These are phyloP conservation scores for Nephrotoma flavescens DNA, from an alignment of 2,888 invertebrate genomes.

Conservation along the genomic window DNA sequence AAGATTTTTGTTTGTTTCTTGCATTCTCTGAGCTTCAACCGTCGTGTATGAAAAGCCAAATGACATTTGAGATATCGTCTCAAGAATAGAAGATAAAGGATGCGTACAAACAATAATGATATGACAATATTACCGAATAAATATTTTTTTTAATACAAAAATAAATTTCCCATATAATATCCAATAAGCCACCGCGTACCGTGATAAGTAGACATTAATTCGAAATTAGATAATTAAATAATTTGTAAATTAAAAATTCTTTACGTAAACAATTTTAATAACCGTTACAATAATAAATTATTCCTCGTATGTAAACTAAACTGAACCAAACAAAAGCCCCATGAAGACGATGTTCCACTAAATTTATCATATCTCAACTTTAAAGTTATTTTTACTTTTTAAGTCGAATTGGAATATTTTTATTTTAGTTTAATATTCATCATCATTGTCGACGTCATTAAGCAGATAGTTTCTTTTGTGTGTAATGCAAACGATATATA, in stretches of 20 bases:
- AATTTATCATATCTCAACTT: neutral
- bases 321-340: neutral
- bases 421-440: neutral
- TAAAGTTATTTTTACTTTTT: neutral
- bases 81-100: neutral
- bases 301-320: neutral
- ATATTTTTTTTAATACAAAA: neutral
- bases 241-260: neutral
- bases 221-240: neutral
- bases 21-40: neutral
- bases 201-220: neutral
- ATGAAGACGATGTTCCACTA: neutral
- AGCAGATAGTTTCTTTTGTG: neutral
- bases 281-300: neutral
- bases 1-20: neutral
- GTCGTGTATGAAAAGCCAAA: neutral
- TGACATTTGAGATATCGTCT: neutral
- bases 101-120: neutral
- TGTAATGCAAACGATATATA: neutral
- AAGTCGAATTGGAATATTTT: neutral
- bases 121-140: neutral
- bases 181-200: neutral
- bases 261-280: neutral
- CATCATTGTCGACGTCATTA: neutral
- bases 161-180: neutral